Conservation (phyloP, 2,797 vertebrate species). For the Danio albolineatus region DNA sequence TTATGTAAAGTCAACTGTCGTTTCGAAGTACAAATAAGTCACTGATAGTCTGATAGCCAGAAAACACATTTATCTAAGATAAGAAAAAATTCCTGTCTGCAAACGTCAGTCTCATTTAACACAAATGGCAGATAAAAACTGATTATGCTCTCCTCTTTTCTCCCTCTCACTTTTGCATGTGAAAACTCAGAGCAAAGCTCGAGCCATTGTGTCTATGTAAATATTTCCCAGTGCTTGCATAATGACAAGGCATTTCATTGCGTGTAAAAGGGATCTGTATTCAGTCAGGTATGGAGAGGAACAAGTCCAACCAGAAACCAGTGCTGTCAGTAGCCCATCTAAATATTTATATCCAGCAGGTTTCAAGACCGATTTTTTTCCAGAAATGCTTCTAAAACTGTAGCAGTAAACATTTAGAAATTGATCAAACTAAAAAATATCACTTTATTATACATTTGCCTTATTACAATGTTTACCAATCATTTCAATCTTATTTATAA, state of each 20-base stretch:
- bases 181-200: background rate
- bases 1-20: too few species aligned
- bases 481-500: background rate
- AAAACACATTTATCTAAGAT: background rate
- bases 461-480: background rate
- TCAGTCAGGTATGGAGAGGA: slow-evolving; percentile 52
- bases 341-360: slow-evolving; percentile 38
- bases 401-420: background rate
- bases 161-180: background rate
- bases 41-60: too few species aligned
- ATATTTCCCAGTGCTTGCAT: background rate
- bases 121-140: background rate
- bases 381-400: background rate
- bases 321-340: slow-evolving; percentile 18
- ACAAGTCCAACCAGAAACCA: slow-evolving; percentile 67
- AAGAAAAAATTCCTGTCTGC: background rate
- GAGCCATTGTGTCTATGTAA: background rate
- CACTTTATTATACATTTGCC: background rate
- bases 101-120: background rate
- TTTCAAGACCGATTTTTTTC: background rate
- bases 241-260: background rate
- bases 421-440: background rate
- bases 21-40: too few species aligned
- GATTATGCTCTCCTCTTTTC: background rate
- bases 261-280: slow-evolving; percentile 60